A percentile compares a stretch with the other conserved stretches of the same genome.
phyloP scores from a whole-genome alignment of 2,888 invertebrate genomes.

The Torymus aiolomorphi region DNA sequence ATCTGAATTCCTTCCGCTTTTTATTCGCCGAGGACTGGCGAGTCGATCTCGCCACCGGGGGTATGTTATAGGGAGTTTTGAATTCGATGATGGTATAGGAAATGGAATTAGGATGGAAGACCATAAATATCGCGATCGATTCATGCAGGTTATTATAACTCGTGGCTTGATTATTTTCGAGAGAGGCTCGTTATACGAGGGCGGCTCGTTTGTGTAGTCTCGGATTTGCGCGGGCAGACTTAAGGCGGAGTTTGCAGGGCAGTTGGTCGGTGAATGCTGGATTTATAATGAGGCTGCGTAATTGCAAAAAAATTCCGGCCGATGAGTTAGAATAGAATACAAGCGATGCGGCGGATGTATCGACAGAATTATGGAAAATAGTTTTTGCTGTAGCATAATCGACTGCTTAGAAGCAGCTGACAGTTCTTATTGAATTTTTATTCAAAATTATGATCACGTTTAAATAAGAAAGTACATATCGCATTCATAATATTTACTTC shows the following conservation, averaged over 20 bases:
- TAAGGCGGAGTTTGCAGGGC: constrained; percentile 23
- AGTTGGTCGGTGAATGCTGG: neutral
- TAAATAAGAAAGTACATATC: too few relatives aligned
- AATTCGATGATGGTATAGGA: constrained; percentile 20
- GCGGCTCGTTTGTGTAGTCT: constrained; percentile 21
- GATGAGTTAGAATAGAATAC: too few relatives aligned
- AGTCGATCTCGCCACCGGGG: neutral
- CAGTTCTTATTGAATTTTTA: constrained; percentile 10
- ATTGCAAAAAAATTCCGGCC: too few relatives aligned
- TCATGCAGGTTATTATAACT: neutral
- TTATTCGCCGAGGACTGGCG: constrained; percentile 56
- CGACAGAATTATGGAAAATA: neutral
- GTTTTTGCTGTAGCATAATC: neutral
- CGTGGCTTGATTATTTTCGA: constrained; percentile 1
- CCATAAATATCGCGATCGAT: constrained; percentile 46
- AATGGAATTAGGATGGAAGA: constrained; percentile 39
- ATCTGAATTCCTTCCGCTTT: constrained; percentile 70
- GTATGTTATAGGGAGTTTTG: neutral
- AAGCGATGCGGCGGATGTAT: neutral
- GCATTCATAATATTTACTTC: too few relatives aligned
- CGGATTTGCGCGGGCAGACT: neutral
- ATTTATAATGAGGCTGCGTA: too few relatives aligned
- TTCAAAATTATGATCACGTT: neutral
- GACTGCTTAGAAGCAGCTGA: neutral
- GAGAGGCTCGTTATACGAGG: neutral